A percentile compares a stretch with the other conserved stretches of the same genome.
These are phyloP conservation scores for Neosilurus mollespiculum DNA, from an alignment of 2,797 vertebrate species.

Conservation along the genomic window DNA sequence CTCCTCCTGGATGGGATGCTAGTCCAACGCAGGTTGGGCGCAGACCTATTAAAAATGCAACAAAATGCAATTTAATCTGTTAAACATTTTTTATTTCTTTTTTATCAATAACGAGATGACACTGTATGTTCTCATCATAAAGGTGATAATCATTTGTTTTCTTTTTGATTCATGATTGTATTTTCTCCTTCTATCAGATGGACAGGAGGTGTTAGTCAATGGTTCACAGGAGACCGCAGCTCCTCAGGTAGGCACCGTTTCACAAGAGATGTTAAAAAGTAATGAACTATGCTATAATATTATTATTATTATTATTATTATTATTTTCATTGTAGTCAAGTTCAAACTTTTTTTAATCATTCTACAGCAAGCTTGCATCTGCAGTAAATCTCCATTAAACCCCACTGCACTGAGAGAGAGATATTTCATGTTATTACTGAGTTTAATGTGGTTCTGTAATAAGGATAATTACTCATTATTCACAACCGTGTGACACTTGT, in stretches of 20 bases:
- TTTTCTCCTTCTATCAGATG: constrained; percentile 68
- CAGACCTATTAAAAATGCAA: not conserved
- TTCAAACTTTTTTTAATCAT: not conserved
- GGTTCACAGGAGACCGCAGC: constrained; percentile 71
- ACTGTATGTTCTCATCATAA: not conserved
- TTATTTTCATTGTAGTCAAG: not conserved
- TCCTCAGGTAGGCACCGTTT: constrained; percentile 61
- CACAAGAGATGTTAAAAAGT: constrained; percentile 40
- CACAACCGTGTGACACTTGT: constrained; percentile 43
- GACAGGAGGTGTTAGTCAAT: constrained; percentile 76
- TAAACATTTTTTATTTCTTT: not conserved
- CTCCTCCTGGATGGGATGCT: no score
- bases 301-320: not conserved
- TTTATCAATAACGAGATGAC: not conserved
- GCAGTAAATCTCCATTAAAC: not conserved
- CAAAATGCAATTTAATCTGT: not conserved
- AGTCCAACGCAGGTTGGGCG: no score
- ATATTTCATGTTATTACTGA: constrained; percentile 30
- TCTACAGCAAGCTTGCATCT: no score
- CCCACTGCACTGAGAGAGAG: not conserved
- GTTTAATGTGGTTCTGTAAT: constrained; percentile 47
- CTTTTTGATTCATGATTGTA: not conserved
- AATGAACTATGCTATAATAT: constrained; percentile 11
- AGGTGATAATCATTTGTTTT: not conserved
- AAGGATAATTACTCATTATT: constrained; percentile 49